A percentile compares a stretch with the other conserved stretches of the same genome.
These are phyloP conservation scores for Tokudaia tokunoshimensis DNA, from an alignment of 2,797 vertebrate species.

Conservation along the genomic window DNA sequence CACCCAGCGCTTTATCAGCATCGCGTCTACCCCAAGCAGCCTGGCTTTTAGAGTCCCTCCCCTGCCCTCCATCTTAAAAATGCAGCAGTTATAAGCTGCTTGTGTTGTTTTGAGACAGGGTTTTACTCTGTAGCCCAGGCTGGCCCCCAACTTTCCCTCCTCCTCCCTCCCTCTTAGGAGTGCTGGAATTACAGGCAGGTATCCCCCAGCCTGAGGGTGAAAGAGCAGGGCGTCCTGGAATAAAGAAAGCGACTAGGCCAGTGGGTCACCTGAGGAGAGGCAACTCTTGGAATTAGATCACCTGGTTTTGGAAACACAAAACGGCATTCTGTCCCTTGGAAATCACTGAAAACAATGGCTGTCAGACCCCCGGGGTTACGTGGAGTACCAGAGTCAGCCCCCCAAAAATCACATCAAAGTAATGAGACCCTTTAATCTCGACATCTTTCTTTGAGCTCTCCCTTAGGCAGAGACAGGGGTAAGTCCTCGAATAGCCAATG, in stretches of 20 bases:
- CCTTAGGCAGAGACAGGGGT: not conserved
- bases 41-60: not conserved
- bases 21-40: not conserved
- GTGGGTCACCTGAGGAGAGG: not conserved
- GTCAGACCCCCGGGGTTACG: not conserved
- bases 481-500: not conserved
- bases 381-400: not conserved
- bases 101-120: not conserved
- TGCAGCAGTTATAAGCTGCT: not conserved
- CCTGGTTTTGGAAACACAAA: not conserved
- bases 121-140: not conserved
- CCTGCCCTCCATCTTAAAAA: not conserved
- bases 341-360: not conserved
- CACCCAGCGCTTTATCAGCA: accelerated
- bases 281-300: not conserved
- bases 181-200: no score
- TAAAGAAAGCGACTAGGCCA: not conserved
- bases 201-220: not conserved
- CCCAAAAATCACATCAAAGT: not conserved
- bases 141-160: not conserved
- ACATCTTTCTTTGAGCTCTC: not conserved
- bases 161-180: not conserved
- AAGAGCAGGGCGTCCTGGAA: accelerated
- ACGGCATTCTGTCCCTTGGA: not conserved
- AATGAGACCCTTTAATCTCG: not conserved